phyloP scores from a whole-genome alignment of 2,888 invertebrate species.

The Tinea trinotella region DNA sequence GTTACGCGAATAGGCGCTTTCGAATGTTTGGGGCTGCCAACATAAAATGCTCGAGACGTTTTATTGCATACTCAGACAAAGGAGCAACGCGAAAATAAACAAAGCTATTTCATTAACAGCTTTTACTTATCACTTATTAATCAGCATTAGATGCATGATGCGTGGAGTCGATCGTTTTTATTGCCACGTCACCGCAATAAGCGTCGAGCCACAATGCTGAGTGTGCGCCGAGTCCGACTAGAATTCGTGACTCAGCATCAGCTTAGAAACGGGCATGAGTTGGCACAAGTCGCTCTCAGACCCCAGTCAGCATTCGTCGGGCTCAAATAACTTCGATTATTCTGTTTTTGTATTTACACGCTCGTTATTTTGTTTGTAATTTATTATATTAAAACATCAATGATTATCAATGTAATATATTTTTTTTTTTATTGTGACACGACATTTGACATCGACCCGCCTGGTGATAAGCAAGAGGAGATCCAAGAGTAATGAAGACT shows the following conservation, averaged over 20 bases:
- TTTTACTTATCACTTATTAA: constrained; percentile 16
- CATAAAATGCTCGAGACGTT: background rate
- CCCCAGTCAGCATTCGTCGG: constrained; percentile 42
- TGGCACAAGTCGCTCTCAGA: constrained; percentile 40
- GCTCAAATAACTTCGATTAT: constrained; percentile 58
- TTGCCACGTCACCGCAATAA: constrained; percentile 50
- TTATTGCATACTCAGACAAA: background rate
- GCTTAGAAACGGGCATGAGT: constrained; percentile 38
- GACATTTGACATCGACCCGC: too few species aligned
- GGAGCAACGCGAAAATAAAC: constrained; percentile 10
- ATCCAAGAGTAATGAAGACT: too few species aligned
- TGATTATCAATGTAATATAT: too few species aligned
- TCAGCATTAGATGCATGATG: constrained; percentile 15
- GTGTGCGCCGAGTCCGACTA: constrained; percentile 37
- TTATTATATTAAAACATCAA: background rate
- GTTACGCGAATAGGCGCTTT: too few species aligned
- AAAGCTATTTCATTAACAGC: constrained; percentile 10
- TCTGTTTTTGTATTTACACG: constrained; percentile 32
- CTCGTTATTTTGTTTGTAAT: background rate
- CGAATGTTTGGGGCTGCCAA: background rate
- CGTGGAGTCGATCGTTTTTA: background rate
- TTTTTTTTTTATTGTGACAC: too few species aligned
- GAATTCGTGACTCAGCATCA: constrained; percentile 46
- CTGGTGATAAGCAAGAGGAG: too few species aligned
- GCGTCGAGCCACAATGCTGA: constrained; percentile 42